Evolutionary conservation across 2,113 vertebrate species (phyloP).

Genomic region (Periophthalmodon schlosseri): DNA sequence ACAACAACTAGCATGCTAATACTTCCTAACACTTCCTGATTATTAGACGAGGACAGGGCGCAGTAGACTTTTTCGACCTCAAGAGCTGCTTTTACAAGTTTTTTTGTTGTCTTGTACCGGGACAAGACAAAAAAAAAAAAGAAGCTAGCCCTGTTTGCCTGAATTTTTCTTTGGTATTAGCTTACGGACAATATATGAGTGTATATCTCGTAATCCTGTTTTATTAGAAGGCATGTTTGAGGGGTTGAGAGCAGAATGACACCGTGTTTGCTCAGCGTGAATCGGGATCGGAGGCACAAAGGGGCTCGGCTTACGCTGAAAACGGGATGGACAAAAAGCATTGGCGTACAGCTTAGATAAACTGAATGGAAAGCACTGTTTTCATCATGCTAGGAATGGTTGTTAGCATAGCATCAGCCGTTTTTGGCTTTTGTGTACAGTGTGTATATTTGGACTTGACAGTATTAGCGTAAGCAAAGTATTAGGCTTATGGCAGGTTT

Average conservation of each 20-base stretch:
- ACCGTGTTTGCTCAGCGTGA: constrained; percentile 44
- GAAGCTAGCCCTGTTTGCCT: constrained; percentile 16
- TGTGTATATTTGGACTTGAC: background rate
- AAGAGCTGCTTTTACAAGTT: no score
- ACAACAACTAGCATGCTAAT: no score
- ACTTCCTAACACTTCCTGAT: no score
- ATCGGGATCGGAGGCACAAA: constrained; percentile 37
- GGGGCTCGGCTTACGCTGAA: constrained; percentile 53
- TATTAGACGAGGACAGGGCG: no score
- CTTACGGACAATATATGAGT: constrained; percentile 40
- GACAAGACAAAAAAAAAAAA: no score
- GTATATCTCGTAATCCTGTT: constrained; percentile 47
- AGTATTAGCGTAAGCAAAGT: background rate
- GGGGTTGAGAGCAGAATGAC: constrained; percentile 48
- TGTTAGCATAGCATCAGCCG: background rate
- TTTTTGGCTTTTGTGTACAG: background rate
- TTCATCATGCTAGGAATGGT: background rate
- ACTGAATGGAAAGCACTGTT: constrained; percentile 5
- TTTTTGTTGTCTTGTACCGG: no score
- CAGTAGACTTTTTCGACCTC: no score
- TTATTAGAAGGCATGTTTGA: constrained; percentile 51
- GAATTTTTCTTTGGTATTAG: constrained; percentile 36
- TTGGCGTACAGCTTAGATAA: constrained; percentile 26
- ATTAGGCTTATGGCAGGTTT: background rate
- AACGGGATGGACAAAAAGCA: constrained; percentile 33